Evolutionary conservation across 1,140 invertebrate genomes (phyloP).

Genomic region (Drosophila cardini): DNA sequence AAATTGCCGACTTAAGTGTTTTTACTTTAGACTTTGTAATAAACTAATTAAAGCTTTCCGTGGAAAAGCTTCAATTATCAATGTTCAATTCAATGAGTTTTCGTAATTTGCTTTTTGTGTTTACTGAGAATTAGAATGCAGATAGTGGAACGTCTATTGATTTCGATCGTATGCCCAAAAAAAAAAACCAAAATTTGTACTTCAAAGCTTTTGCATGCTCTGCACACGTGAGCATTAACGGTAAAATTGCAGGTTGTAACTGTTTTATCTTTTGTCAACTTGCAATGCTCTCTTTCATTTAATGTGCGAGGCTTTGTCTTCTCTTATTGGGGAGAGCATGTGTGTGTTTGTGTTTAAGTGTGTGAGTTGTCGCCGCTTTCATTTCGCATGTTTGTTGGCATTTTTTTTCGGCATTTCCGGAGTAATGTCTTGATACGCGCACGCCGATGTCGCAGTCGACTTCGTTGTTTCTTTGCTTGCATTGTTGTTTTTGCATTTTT

Average conservation of each 20-base stretch:
- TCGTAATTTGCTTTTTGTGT: neutral
- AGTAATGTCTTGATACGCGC: slow-evolving; percentile 76
- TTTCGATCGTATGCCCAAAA: slow-evolving; percentile 1
- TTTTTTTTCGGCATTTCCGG: slow-evolving; percentile 81
- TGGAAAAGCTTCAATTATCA: slow-evolving; percentile 5
- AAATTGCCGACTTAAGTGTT: neutral
- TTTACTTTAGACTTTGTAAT: neutral
- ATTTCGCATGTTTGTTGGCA: slow-evolving; percentile 55
- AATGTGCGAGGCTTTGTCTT: slow-evolving; percentile 24
- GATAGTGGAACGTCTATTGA: slow-evolving; percentile 15
- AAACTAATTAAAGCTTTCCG: slow-evolving; percentile 7
- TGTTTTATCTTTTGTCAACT: slow-evolving; percentile 6
- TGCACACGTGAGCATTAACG: slow-evolving; percentile 22
- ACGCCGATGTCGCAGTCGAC: slow-evolving; percentile 13
- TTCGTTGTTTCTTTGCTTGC: slow-evolving; percentile 17
- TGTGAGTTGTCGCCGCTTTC: slow-evolving; percentile 32
- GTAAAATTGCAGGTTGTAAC: slow-evolving; percentile 30
- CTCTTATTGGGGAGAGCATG: slow-evolving; percentile 1
- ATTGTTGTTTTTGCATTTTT: slow-evolving; percentile 41
- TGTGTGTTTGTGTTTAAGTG: neutral
- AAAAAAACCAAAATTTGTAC: neutral
- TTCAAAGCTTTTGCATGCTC: slow-evolving; percentile 5
- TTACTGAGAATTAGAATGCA: slow-evolving; percentile 10
- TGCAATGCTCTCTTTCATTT: slow-evolving; percentile 1
- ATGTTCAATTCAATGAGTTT: slow-evolving; percentile 4